phyloP scores from a whole-genome alignment of 2,113 vertebrate genomes.

The Epinephelus lanceolatus region DNA sequence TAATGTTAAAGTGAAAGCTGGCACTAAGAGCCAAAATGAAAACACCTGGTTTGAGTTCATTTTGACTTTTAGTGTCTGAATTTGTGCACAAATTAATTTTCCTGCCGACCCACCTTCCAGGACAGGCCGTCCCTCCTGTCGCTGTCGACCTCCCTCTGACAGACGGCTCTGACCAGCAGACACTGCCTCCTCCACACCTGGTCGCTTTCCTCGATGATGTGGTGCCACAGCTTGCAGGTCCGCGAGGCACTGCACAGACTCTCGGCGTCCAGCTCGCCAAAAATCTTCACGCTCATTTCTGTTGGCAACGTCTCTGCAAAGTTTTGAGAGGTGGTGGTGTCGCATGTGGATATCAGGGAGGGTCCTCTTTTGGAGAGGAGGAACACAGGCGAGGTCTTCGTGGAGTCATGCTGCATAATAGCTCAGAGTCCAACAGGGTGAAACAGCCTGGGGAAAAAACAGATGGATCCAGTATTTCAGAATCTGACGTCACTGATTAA shows the following conservation, averaged over 20 bases:
- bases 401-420: constrained; percentile 80
- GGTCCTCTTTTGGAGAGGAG: constrained; percentile 35
- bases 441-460: neutral
- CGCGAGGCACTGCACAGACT: constrained; percentile 86
- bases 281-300: constrained; percentile 88
- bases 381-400: constrained; percentile 38
- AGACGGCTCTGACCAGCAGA: constrained; percentile 81
- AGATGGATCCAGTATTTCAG: neutral
- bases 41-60: too few relatives aligned
- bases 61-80: too few relatives aligned
- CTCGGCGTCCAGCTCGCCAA: constrained; percentile 84
- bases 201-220: constrained; percentile 83
- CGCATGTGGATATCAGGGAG: constrained; percentile 3
- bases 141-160: constrained; percentile 86
- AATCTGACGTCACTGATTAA: neutral
- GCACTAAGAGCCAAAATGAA: too few relatives aligned
- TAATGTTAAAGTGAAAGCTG: too few relatives aligned
- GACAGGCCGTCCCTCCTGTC: constrained; percentile 86
- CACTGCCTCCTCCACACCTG: constrained; percentile 89
- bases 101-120: constrained; percentile 87
- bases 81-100: too few relatives aligned
- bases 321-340: constrained; percentile 42
- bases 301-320: constrained; percentile 84
- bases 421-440: constrained; percentile 35
- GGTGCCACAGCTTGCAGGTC: constrained; percentile 88